Evolutionary conservation across 2,888 invertebrate species (phyloP), one percentile per base, ranked within the genome.

Genomic region (Amblyteles armatorius): DNA sequence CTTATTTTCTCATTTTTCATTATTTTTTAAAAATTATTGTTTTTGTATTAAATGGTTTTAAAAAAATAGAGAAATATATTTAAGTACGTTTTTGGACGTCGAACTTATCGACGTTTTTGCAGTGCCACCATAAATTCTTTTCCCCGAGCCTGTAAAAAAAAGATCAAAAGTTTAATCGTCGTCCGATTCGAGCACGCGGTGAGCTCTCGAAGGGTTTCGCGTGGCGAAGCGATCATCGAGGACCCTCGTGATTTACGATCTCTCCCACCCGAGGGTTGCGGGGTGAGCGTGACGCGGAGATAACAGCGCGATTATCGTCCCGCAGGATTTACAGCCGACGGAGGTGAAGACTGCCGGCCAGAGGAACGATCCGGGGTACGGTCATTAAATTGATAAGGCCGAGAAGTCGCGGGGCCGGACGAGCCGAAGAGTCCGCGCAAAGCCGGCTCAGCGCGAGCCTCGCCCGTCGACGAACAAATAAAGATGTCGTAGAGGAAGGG

Each of bases 321-420:
- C 13, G 44, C 26, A 33, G 40, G 50, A 50, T 81, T 76, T 76
- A 48, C 68, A 76, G 60, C 36, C 76, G 11, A 33, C 67, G 67
- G 57, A 29, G 29, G 50, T 71, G 60, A 57, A 68, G 52, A 57
- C 44, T 63, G 74, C 55, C 60, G 67, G 57, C 55, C 50, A 26
- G 26, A 44, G 50, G 36, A 19, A 79, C 9, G n/a, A 36, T 57
- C 7, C 73, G 16, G 36, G 13, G 65, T 48, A 48, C 79, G 78
- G 82, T 82, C 79, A 83, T 85, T 85, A 77, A 83, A 80, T 83
- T 83, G 80, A 82, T 85, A 80, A 83, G 79, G 63, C 71, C 74
- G 80, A 71, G 82, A 82, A 78, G 67, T 84, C 29, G 67, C 67
- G 11, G 52, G 26, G n/a, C 29, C 13, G 71, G 19, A 22, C 44